These are phyloP conservation scores for Centropyge bicolor DNA, from an alignment of 2,797 vertebrate species.

Conservation along the genomic window DNA sequence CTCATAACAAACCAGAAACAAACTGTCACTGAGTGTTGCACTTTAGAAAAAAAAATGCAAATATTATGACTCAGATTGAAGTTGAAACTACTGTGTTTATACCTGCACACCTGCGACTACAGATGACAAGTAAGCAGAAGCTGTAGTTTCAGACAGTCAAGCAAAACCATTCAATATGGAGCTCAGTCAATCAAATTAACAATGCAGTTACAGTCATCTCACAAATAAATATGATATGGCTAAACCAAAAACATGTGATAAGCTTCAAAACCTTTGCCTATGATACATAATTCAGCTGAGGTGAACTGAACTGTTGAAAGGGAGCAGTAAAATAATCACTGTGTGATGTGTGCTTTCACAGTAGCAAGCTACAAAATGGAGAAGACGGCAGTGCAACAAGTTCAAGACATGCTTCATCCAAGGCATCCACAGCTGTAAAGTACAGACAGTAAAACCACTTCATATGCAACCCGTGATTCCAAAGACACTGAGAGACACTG, in stretches of 20 bases:
- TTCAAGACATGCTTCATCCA: slow-evolving; percentile 1
- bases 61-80: neutral
- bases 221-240: neutral
- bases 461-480: neutral
- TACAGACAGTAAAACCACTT: neutral
- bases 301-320: neutral
- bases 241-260: neutral
- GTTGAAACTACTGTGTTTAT: neutral
- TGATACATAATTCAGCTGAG: neutral
- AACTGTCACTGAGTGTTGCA: neutral
- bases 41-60: slow-evolving; percentile 4
- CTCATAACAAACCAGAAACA: slow-evolving; percentile 13
- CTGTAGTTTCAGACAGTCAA: neutral
- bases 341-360: slow-evolving; percentile 12
- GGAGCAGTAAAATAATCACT: neutral
- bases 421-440: slow-evolving; percentile 22
- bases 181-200: neutral
- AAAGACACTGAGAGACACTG: no score
- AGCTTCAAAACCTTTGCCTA: neutral
- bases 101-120: neutral
- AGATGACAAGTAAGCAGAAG: neutral
- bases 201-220: neutral
- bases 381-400: slow-evolving; percentile 22
- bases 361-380: slow-evolving; percentile 3
- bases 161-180: neutral